These are phyloP conservation scores for Paramormyrops kingsleyae DNA, from an alignment of 2,113 vertebrate species.

Conservation along the genomic window DNA sequence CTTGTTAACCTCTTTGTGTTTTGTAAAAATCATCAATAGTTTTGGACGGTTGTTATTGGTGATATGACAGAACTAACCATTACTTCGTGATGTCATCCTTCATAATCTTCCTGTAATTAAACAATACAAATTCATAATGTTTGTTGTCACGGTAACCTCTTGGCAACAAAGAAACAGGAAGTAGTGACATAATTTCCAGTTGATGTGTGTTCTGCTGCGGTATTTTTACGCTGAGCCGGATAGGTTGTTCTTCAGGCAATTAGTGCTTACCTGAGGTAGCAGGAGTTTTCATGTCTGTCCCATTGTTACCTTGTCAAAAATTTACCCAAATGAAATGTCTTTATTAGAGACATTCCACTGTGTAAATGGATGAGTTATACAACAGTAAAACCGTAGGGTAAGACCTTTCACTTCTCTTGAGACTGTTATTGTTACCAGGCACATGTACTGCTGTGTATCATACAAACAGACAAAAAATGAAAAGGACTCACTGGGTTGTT, in stretches of 20 bases:
- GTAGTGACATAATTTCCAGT: not conserved
- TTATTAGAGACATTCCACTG: not conserved
- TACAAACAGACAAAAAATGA: not conserved
- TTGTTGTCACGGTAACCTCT: not conserved
- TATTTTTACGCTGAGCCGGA: not conserved
- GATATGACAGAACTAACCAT: not conserved
- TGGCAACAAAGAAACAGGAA: conserved; percentile 23
- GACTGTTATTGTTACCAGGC: not conserved
- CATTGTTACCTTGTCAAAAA: not conserved
- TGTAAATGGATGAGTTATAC: not conserved
- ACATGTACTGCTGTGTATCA: not conserved
- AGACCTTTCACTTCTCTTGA: not conserved
- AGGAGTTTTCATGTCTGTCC: not conserved
- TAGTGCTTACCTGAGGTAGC: not conserved
- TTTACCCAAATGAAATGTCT: not conserved
- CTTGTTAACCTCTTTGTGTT: not conserved
- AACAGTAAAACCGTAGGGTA: not conserved
- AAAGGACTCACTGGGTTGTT: not conserved
- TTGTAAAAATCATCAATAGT: not conserved
- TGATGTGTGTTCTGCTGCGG: not conserved
- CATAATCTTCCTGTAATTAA: not conserved
- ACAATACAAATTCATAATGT: not conserved
- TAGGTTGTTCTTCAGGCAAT: not conserved
- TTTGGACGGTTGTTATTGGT: not conserved
- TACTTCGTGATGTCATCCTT: not conserved